Conservation (phyloP, 2,797 vertebrate species). For the Phataginus tetradactyla region DNA sequence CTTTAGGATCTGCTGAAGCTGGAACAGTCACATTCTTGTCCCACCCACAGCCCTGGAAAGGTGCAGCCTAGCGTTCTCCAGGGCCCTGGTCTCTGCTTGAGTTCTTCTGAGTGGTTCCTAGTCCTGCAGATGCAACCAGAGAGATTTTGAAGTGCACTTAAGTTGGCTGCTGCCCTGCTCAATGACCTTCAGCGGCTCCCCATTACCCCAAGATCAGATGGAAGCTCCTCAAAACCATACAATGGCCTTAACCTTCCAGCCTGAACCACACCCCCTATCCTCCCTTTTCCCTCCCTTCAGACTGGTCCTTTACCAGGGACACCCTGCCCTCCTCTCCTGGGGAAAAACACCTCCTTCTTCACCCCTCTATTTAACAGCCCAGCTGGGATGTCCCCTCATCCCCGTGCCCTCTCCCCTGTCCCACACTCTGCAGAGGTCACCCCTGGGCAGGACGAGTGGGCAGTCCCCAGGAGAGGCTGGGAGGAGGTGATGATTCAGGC, state of each 20-base stretch:
- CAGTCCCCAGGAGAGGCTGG: neutral
- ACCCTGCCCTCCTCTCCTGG: neutral
- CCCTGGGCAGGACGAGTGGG: neutral
- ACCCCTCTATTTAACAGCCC: neutral
- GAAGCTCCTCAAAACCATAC: neutral
- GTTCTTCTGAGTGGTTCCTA: neutral
- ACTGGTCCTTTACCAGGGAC: neutral
- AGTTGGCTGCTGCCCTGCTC: neutral
- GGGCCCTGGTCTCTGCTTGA: neutral
- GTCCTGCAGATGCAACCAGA: neutral
- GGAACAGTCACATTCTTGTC: neutral
- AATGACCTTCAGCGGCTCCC: neutral
- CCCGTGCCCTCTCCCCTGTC: neutral
- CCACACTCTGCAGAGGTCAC: neutral
- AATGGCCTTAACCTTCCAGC: neutral
- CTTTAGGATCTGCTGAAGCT: neutral
- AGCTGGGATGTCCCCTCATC: neutral
- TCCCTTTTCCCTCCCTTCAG: neutral
- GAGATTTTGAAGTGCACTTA: neutral
- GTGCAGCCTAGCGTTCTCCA: neutral
- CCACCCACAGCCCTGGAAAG: neutral
- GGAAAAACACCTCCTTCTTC: neutral
- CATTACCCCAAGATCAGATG: neutral
- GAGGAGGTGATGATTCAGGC: neutral
- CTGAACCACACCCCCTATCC: neutral